Conservation (phyloP, 2,797 vertebrate species). For the Catharus ustulatus region DNA sequence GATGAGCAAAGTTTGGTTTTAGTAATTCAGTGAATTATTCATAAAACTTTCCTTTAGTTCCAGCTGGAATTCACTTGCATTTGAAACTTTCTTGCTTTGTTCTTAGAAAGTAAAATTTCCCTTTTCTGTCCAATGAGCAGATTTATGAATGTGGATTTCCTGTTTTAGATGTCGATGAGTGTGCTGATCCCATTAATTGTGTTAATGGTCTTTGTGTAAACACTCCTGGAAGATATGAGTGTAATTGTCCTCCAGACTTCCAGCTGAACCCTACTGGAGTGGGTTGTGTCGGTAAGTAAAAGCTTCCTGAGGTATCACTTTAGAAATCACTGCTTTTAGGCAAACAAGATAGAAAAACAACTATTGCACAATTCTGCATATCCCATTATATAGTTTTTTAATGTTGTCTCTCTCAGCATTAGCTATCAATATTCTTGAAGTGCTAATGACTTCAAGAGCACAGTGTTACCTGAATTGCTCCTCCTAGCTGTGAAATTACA, state of each 20-base stretch:
- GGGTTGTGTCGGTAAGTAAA: conserved; percentile 84
- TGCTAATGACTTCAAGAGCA: not conserved
- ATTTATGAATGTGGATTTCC: not conserved
- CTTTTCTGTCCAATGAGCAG: not conserved
- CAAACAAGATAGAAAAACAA: not conserved
- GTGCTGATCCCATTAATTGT: conserved; percentile 84
- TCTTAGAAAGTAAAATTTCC: not conserved
- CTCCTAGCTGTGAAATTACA: not conserved
- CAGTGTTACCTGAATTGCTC: not conserved
- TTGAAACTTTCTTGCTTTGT: not conserved
- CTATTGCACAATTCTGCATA: not conserved
- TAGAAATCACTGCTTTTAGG: not conserved
- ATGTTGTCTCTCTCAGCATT: not conserved
- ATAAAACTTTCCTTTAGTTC: not conserved
- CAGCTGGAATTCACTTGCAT: not conserved
- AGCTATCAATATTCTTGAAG: not conserved
- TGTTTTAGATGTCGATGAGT: conserved; percentile 83
- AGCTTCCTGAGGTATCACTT: not conserved
- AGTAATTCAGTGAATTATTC: not conserved
- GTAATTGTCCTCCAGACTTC: conserved; percentile 85
- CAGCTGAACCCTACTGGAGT: conserved; percentile 84
- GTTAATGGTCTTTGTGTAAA: conserved; percentile 86
- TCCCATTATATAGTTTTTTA: not conserved
- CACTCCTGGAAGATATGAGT: conserved; percentile 83
- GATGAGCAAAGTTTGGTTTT: not conserved